Percentiles rank a stretch among this genome's conserved stretches.
These are phyloP conservation scores for Gasterosteus aculeatus DNA, from an alignment of 2,113 vertebrate genomes.

Conservation along the genomic window DNA sequence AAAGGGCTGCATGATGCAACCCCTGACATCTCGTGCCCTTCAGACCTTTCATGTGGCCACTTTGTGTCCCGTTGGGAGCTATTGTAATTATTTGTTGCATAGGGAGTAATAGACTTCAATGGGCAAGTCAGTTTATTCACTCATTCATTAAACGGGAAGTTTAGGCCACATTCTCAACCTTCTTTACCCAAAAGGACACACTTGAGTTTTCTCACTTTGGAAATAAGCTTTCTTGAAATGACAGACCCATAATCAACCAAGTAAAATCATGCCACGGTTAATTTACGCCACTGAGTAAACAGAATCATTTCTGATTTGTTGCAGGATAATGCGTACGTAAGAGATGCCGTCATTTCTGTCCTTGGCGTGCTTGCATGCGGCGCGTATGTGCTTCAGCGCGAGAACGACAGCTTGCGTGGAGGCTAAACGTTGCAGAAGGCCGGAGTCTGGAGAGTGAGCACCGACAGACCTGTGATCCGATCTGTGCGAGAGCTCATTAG, in stretches of 20 bases:
- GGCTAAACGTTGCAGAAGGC: slow-evolving; percentile 74
- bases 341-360: slow-evolving; percentile 10
- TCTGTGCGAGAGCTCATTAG: slow-evolving; percentile 71
- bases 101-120: slow-evolving; percentile 81
- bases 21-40: background rate
- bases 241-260: slow-evolving; percentile 33
- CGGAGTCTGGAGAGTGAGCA: slow-evolving; percentile 61
- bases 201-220: background rate
- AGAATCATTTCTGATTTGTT: slow-evolving; percentile 56
- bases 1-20: slow-evolving; percentile 22
- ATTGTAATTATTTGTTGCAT: slow-evolving; percentile 81
- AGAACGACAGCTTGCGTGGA: slow-evolving; percentile 49
- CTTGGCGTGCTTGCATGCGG: background rate
- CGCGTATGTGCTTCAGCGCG: background rate
- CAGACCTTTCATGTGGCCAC: background rate
- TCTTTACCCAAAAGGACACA: slow-evolving; percentile 8
- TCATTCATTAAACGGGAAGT: background rate
- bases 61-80: background rate
- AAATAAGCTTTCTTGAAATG: slow-evolving; percentile 7
- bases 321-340: slow-evolving; percentile 32
- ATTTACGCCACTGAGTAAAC: slow-evolving; percentile 40
- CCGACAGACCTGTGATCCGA: slow-evolving; percentile 71
- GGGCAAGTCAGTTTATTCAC: slow-evolving; percentile 44
- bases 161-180: background rate
- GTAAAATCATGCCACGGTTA: slow-evolving; percentile 30